phyloP scores from a whole-genome alignment of 2,888 invertebrate genomes.

The Crocallis elinguaria region DNA sequence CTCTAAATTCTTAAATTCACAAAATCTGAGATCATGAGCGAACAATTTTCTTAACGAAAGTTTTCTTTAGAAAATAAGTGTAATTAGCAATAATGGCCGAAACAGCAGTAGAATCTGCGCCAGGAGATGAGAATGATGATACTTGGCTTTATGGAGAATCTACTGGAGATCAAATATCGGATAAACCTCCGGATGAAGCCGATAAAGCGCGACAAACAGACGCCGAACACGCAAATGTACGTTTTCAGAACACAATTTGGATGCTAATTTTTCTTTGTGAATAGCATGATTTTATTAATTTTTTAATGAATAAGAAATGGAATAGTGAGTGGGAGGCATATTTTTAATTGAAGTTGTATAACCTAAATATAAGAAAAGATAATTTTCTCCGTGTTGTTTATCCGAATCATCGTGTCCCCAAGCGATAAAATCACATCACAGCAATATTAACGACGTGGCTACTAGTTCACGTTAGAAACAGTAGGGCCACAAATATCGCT shows the following conservation, averaged over 20 bases:
- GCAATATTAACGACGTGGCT: too few relatives aligned
- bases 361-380: too few relatives aligned
- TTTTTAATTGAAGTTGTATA: too few relatives aligned
- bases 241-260: background rate
- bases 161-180: conserved; percentile 72
- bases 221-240: conserved; percentile 18
- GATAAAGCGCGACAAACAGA: conserved; percentile 46
- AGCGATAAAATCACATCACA: too few relatives aligned
- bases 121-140: conserved; percentile 90
- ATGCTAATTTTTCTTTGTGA: background rate
- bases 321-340: too few relatives aligned
- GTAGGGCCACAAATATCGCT: too few relatives aligned
- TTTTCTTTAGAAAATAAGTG: conserved; percentile 17
- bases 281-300: background rate
- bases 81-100: conserved; percentile 67
- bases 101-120: conserved; percentile 63
- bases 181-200: conserved; percentile 44
- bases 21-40: background rate
- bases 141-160: conserved; percentile 95
- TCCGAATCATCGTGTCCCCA: too few relatives aligned
- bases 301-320: background rate
- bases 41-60: background rate
- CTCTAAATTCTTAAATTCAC: too few relatives aligned
- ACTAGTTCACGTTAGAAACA: too few relatives aligned
- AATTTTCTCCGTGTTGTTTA: too few relatives aligned